These are phyloP conservation scores for Caenorhabditis tropicalis DNA, from an alignment of 1,140 invertebrate genomes.

Conservation along the genomic window DNA sequence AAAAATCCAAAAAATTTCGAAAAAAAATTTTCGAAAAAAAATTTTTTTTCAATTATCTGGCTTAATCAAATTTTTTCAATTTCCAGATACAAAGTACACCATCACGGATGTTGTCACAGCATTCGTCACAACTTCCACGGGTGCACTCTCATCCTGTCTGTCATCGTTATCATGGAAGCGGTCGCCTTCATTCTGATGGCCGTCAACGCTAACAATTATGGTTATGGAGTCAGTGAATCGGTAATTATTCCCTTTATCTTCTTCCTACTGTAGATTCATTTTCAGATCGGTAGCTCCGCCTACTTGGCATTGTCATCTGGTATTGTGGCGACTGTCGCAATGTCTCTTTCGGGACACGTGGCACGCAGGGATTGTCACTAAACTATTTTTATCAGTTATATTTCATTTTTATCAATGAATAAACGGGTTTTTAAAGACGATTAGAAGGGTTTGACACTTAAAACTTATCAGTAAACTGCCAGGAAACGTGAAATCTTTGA, in stretches of 20 bases:
- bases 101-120: not conserved
- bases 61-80: too few species aligned
- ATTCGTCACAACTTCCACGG: not conserved
- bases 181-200: not conserved
- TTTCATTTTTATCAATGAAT: too few species aligned
- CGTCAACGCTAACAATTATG: not conserved
- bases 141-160: not conserved
- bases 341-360: not conserved
- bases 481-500: too few species aligned
- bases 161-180: not conserved
- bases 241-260: not conserved
- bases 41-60: too few species aligned
- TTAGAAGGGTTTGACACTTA: too few species aligned
- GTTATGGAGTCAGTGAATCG: too few species aligned
- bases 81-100: not conserved
- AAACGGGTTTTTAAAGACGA: too few species aligned
- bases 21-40: too few species aligned
- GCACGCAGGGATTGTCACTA: not conserved
- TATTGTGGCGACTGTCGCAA: not conserved
- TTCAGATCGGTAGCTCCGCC: not conserved
- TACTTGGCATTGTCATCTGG: not conserved
- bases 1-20: too few species aligned
- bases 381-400: too few species aligned
- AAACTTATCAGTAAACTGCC: too few species aligned
- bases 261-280: not conserved